A percentile compares a stretch with the other conserved stretches of the same genome.
phyloP scores from a whole-genome alignment of 2,797 vertebrate species.

The Molothrus aeneus region DNA sequence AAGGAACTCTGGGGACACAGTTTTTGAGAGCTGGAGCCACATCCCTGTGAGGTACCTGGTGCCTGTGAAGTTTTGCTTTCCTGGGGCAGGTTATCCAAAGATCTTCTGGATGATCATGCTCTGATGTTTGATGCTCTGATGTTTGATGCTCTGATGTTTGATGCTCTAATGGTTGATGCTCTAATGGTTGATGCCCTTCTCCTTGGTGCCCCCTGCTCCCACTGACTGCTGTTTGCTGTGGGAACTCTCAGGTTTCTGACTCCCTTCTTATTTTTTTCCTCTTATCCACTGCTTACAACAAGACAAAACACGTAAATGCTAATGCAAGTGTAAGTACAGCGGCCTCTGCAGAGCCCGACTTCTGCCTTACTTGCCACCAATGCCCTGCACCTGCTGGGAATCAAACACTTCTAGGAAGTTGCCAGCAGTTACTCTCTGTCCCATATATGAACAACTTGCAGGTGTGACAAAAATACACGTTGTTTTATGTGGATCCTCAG shows the following conservation, averaged over 20 bases:
- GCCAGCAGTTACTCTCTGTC: background rate
- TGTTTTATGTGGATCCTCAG: background rate
- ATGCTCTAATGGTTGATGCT: background rate
- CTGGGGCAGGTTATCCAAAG: background rate
- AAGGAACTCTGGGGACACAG: background rate
- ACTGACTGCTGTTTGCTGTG: background rate
- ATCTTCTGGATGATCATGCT: background rate
- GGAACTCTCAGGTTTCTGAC: background rate
- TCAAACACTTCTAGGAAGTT: background rate
- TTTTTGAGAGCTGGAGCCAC: background rate
- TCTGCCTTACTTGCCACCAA: background rate
- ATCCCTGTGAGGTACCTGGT: background rate
- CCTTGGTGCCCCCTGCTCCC: background rate
- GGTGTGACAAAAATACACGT: background rate
- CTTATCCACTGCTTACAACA: background rate
- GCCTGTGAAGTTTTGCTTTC: background rate
- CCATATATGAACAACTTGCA: background rate
- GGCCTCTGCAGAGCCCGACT: accelerated
- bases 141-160: background rate
- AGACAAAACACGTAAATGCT: background rate
- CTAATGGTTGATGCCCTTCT: background rate
- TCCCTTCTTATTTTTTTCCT: background rate
- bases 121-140: too few species aligned
- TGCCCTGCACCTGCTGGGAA: background rate
- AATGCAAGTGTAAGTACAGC: background rate